These are phyloP conservation scores for Rhynchopsitta pachyrhyncha DNA, from an alignment of 2,113 vertebrate genomes.

Conservation along the genomic window DNA sequence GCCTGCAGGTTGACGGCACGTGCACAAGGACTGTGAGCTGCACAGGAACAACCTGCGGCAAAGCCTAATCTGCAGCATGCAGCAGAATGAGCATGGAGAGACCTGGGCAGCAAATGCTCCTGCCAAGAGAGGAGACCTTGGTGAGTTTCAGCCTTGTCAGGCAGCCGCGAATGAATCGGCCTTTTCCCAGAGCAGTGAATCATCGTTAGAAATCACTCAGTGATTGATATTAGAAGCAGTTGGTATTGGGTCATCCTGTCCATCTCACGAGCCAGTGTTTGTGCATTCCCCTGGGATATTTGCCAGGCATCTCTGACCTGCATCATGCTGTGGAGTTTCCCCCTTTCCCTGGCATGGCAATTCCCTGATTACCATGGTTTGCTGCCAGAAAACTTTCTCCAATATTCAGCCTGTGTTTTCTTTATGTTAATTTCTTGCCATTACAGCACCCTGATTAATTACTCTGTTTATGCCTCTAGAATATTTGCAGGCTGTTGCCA, in stretches of 20 bases:
- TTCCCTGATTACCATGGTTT: neutral
- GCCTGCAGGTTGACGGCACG: rapidly evolving
- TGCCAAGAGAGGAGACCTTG: rapidly evolving
- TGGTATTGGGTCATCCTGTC: neutral
- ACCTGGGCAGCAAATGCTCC: neutral
- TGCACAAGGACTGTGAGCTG: neutral
- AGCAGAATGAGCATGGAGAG: neutral
- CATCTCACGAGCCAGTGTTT: neutral
- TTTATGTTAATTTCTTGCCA: constrained; percentile 47
- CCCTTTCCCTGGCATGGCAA: neutral
- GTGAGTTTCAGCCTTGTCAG: neutral
- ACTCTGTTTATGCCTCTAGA: constrained; percentile 46
- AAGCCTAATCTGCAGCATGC: neutral
- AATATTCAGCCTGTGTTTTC: constrained; percentile 3
- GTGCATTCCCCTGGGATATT: neutral
- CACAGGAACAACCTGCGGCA: neutral
- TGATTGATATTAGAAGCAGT: neutral
- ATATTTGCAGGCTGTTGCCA: constrained; percentile 48
- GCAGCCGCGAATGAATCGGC: neutral
- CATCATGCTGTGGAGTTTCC: neutral
- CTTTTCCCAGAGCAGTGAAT: neutral
- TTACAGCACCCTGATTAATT: constrained; percentile 48
- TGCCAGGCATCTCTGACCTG: constrained; percentile 12
- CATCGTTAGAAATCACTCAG: neutral
- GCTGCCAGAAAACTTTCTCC: constrained; percentile 23